Evolutionary conservation across 2,888 invertebrate genomes (phyloP).

Genomic region (Margaritifera margaritifera): DNA sequence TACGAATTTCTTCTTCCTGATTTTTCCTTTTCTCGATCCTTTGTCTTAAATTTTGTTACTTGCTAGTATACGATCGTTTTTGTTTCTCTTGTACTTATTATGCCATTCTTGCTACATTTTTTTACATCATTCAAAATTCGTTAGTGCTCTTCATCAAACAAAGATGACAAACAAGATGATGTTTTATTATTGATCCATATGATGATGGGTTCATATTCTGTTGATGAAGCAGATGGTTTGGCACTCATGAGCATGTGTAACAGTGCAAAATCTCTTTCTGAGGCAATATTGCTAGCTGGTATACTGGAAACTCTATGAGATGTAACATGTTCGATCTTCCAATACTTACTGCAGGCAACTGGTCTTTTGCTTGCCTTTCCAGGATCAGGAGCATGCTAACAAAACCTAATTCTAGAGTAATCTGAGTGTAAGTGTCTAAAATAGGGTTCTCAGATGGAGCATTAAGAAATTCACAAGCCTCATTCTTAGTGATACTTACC

Average conservation of each 20-base stretch:
- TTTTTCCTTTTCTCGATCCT: constrained; percentile 14
- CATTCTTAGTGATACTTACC: too few species aligned
- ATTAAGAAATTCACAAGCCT: too few species aligned
- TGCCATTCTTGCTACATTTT: neutral
- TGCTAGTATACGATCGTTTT: constrained; percentile 10
- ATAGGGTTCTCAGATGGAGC: constrained; percentile 12
- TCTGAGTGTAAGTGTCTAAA: constrained; percentile 19
- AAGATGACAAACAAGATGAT: constrained; percentile 11
- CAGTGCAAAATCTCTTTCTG: constrained; percentile 16
- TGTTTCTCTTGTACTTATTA: constrained; percentile 7
- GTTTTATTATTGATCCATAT: too few species aligned
- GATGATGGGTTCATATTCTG: too few species aligned
- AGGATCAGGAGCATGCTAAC: constrained; percentile 21
- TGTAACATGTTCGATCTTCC: too few species aligned
- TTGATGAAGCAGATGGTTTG: constrained; percentile 17
- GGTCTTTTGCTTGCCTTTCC: constrained; percentile 27
- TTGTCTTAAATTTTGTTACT: constrained; percentile 7
- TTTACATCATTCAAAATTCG: constrained; percentile 14
- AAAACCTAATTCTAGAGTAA: constrained; percentile 12
- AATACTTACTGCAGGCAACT: constrained; percentile 23
- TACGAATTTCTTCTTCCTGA: constrained; percentile 4
- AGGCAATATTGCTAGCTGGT: constrained; percentile 12
- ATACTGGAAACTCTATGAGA: too few species aligned
- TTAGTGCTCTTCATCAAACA: constrained; percentile 2
- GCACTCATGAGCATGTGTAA: constrained; percentile 16